A percentile compares a stretch with the other conserved stretches of the same genome.
phyloP scores from a whole-genome alignment of 2,797 vertebrate species.

The Acanthornis magna region DNA sequence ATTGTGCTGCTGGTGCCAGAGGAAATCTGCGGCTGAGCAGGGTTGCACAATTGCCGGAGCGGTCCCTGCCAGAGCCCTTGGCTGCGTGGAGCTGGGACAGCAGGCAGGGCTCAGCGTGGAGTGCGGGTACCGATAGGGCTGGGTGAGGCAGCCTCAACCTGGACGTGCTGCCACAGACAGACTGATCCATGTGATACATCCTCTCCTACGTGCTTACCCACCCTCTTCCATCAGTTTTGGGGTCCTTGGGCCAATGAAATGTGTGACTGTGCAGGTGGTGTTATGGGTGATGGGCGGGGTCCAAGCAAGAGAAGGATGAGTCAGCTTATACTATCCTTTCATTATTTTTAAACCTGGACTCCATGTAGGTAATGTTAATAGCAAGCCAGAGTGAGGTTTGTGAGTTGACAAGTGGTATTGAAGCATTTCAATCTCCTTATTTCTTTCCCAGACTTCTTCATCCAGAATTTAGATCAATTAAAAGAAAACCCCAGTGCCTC shows the following conservation, averaged over 20 bases:
- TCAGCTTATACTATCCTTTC: not conserved
- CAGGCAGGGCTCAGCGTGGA: fast-evolving
- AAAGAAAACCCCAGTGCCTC: not conserved
- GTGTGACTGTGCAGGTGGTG: fast-evolving
- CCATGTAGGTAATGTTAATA: not conserved
- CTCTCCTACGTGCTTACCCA: not conserved
- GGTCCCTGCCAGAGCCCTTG: not conserved
- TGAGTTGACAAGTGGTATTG: not conserved
- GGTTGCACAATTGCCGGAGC: not conserved
- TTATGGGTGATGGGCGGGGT: fast-evolving
- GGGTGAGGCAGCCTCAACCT: not conserved
- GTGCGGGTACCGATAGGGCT: fast-evolving
- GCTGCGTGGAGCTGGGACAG: not conserved
- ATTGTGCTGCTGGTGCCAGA: conserved; percentile 26
- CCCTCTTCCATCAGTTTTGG: fast-evolving
- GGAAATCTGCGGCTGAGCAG: not conserved
- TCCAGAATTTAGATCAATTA: not conserved
- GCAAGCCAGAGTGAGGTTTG: not conserved
- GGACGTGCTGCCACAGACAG: fast-evolving
- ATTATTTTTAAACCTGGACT: not conserved
- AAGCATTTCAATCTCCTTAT: not conserved
- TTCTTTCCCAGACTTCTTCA: not conserved
- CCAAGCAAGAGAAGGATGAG: not conserved
- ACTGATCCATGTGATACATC: not conserved
- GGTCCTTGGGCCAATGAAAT: not conserved